phyloP scores from a whole-genome alignment of 2,797 vertebrate species.

The Etheostoma perlongum region DNA sequence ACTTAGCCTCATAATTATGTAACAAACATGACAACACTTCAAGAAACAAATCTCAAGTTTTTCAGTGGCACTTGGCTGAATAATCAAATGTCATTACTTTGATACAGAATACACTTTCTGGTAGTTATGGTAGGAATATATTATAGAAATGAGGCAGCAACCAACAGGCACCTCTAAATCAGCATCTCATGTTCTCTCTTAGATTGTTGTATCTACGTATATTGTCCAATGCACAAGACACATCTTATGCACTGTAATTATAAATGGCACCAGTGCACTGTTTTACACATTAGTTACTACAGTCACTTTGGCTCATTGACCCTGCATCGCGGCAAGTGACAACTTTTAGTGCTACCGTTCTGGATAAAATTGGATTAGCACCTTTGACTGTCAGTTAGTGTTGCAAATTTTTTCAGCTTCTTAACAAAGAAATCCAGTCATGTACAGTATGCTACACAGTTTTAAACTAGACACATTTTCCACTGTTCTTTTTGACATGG shows the following conservation, averaged over 20 bases:
- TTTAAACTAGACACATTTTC: conserved; percentile 22
- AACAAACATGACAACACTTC: conserved; percentile 61
- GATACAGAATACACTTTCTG: conserved; percentile 70
- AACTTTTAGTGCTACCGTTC: conserved; percentile 36
- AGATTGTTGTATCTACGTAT: conserved; percentile 33
- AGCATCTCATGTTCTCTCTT: conserved; percentile 55
- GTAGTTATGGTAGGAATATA: conserved; percentile 55
- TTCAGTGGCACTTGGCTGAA: conserved; percentile 80
- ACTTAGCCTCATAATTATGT: conserved; percentile 35
- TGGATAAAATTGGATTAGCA: conserved; percentile 62
- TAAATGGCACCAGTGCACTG: conserved; percentile 65
- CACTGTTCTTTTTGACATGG: conserved; percentile 46
- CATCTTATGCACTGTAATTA: conserved; percentile 46
- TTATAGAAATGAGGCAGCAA: conserved; percentile 64
- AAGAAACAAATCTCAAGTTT: conserved; percentile 61
- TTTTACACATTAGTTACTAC: conserved; percentile 42
- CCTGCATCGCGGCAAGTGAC: conserved; percentile 29
- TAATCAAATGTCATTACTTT: conserved; percentile 67
- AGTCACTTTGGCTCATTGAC: conserved; percentile 63
- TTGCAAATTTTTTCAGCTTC: conserved; percentile 57
- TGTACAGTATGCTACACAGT: conserved; percentile 59
- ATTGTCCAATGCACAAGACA: conserved; percentile 42
- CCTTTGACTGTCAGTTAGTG: conserved; percentile 64
- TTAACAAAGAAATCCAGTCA: conserved; percentile 57
- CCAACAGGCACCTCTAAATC: conserved; percentile 65